These are phyloP conservation scores for Drosophila austrosaltans DNA, from an alignment of 2,888 invertebrate species.

Conservation along the genomic window DNA sequence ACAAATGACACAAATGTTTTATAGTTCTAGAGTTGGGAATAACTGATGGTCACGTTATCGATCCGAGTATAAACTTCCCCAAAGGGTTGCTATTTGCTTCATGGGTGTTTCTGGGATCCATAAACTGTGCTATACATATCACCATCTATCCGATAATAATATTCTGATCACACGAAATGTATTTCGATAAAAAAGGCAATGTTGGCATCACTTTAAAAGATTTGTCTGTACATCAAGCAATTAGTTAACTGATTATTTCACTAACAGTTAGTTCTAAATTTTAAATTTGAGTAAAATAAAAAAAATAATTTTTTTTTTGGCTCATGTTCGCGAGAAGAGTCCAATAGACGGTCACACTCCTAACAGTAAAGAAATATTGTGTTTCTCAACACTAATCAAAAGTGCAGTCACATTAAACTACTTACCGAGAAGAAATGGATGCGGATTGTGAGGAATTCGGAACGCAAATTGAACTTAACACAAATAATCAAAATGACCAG, in stretches of 20 bases:
- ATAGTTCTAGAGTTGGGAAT: background rate
- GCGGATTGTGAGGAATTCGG: background rate
- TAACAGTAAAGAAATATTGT: background rate
- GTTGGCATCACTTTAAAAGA: no score
- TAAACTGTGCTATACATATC: no score
- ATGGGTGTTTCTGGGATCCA: no score
- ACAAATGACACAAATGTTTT: background rate
- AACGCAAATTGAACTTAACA: background rate
- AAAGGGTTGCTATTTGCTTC: no score
- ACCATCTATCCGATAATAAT: no score
- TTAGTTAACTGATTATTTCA: no score
- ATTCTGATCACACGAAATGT: no score
- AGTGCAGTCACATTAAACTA: background rate
- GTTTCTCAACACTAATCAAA: background rate
- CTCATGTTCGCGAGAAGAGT: background rate
- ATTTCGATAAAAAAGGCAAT: no score
- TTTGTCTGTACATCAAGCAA: no score
- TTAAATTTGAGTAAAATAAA: no score
- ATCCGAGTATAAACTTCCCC: background rate
- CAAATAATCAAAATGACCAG: constrained; percentile 14
- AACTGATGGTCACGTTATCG: background rate
- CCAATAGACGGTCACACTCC: background rate
- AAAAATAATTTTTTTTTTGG: background rate
- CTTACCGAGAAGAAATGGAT: background rate
- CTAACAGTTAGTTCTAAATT: no score